These are phyloP conservation scores for Anthonomus grandis DNA, from an alignment of 1,140 invertebrate species.

Conservation along the genomic window DNA sequence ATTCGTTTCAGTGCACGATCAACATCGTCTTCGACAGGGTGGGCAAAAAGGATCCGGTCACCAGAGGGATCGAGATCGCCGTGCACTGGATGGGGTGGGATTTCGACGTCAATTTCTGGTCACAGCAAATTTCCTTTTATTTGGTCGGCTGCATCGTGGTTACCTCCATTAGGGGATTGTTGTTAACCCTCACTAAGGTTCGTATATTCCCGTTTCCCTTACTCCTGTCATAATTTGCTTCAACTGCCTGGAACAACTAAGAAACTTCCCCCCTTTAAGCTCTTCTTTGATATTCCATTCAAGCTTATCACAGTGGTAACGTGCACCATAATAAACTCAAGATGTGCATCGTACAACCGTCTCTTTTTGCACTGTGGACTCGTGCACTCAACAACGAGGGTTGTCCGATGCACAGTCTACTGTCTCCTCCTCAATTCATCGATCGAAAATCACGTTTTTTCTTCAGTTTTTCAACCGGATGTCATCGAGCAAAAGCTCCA, in stretches of 20 bases:
- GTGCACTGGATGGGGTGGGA: slow-evolving; percentile 96
- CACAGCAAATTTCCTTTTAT: slow-evolving; percentile 97
- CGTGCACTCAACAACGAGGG: too few relatives aligned
- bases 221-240: too few relatives aligned
- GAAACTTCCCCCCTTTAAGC: too few relatives aligned
- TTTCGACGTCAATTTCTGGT: slow-evolving; percentile 98
- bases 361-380: too few relatives aligned
- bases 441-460: slow-evolving; percentile 4
- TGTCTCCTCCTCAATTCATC: too few relatives aligned
- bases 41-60: slow-evolving; percentile 97
- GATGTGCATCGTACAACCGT: too few relatives aligned
- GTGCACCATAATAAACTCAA: too few relatives aligned
- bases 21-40: slow-evolving; percentile 99
- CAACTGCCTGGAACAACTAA: too few relatives aligned
- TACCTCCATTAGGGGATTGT: slow-evolving; percentile 93
- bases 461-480: slow-evolving; percentile 99
- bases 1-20: slow-evolving; percentile 85
- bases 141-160: slow-evolving; percentile 97
- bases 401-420: too few relatives aligned
- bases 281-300: too few relatives aligned
- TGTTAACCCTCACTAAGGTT: slow-evolving; percentile 97
- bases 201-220: slow-evolving; percentile 25
- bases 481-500: slow-evolving; percentile 98
- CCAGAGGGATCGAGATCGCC: slow-evolving; percentile 92
- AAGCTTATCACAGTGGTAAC: too few relatives aligned